phyloP scores from a whole-genome alignment of 2,113 vertebrate genomes.

The Formicarius rufipectus region DNA sequence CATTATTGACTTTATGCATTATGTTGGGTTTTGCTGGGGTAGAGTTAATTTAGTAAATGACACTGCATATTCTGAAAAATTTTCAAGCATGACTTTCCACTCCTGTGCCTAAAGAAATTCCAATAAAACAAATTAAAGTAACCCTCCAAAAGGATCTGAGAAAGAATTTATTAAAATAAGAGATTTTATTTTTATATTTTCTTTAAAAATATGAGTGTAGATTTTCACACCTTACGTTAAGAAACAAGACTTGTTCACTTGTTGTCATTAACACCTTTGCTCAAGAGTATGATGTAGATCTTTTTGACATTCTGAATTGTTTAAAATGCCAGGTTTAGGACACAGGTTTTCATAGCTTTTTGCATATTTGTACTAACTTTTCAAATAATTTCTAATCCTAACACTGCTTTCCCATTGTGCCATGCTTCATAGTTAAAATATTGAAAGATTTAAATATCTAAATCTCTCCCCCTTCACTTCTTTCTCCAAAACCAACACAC shows the following conservation, averaged over 20 bases:
- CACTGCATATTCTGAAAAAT: neutral
- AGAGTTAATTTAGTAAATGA: neutral
- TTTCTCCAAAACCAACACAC: slow-evolving; percentile 9
- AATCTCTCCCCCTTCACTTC: neutral
- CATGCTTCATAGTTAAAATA: neutral
- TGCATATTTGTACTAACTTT: neutral
- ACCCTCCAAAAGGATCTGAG: neutral
- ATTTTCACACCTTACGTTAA: neutral
- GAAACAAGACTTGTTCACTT: neutral
- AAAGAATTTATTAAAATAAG: neutral
- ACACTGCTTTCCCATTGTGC: neutral
- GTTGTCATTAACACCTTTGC: neutral
- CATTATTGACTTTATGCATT: neutral
- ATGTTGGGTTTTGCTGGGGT: neutral
- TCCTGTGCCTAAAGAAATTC: neutral
- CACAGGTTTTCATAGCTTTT: neutral
- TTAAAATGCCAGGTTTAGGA: neutral
- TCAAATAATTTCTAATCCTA: neutral
- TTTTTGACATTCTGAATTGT: neutral
- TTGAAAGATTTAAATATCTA: slow-evolving; percentile 6
- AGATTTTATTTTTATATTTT: neutral
- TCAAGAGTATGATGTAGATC: neutral
- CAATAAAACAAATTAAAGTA: neutral
- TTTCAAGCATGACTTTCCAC: neutral
- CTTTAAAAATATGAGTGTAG: neutral